Conservation (phyloP, 2,888 invertebrate species). For the Melanophora roralis region DNA sequence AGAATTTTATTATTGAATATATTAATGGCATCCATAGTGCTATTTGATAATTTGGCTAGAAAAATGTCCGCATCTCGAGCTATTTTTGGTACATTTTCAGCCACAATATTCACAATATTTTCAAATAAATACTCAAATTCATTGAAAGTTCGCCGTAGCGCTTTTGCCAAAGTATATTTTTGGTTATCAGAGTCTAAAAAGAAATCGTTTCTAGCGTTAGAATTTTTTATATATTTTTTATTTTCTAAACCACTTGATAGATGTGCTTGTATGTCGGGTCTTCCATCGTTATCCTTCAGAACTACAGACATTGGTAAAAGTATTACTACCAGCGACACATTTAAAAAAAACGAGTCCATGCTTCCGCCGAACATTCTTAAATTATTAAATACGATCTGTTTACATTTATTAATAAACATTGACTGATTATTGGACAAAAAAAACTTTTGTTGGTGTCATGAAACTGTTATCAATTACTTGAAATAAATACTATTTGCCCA, state of each 20-base stretch:
- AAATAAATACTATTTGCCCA: not conserved
- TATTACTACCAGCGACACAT: not conserved
- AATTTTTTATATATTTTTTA: not conserved
- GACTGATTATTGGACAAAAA: conserved; percentile 30
- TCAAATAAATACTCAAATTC: conserved; percentile 58
- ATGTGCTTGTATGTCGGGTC: not conserved
- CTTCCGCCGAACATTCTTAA: conserved; percentile 25
- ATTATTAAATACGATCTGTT: conserved; percentile 9
- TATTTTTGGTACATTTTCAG: conserved; percentile 51
- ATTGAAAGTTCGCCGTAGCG: conserved; percentile 36
- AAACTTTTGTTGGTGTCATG: not conserved
- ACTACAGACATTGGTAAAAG: conserved; percentile 14
- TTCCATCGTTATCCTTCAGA: not conserved
- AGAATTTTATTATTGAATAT: conserved; percentile 61
- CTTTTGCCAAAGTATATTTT: conserved; percentile 9
- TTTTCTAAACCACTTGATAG: not conserved
- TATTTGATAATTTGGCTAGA: conserved; percentile 58
- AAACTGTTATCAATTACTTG: conserved; percentile 14
- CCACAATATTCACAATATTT: conserved; percentile 45
- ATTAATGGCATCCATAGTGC: conserved; percentile 61
- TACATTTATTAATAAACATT: conserved; percentile 17
- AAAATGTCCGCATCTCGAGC: conserved; percentile 53
- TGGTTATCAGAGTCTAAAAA: not conserved
- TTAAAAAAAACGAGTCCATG: conserved; percentile 1
- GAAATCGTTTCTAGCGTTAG: not conserved